A percentile compares a stretch with the other conserved stretches of the same genome.
Evolutionary conservation across 2,888 invertebrate genomes (phyloP).

Genomic region (Mylabris sibirica): DNA sequence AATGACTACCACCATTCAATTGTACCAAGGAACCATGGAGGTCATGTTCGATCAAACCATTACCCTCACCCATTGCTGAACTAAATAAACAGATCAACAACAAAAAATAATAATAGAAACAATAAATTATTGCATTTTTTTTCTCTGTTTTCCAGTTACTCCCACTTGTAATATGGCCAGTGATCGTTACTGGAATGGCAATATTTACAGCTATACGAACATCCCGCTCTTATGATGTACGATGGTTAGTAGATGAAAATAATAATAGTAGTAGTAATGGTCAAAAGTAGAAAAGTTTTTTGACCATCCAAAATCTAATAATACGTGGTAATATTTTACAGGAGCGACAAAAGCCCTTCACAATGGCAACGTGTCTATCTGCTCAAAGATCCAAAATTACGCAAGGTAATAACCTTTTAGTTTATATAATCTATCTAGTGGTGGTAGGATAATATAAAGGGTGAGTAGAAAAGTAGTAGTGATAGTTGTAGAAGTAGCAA

Average conservation of each 20-base stretch:
- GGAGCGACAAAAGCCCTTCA: slow-evolving; percentile 28
- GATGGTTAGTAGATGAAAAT: background rate
- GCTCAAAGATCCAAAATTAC: slow-evolving; percentile 42
- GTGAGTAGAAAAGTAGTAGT: background rate
- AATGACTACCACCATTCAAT: slow-evolving; percentile 64
- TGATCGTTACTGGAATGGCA: background rate
- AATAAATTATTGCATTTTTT: slow-evolving; percentile 19
- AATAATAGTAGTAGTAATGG: background rate
- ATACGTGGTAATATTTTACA: background rate
- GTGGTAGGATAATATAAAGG: background rate
- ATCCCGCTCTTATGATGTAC: background rate
- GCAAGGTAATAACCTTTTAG: slow-evolving; percentile 35
- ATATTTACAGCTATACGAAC: background rate
- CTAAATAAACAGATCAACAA: slow-evolving; percentile 53
- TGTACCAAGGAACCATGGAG: slow-evolving; percentile 59
- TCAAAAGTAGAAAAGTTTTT: background rate
- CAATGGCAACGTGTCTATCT: slow-evolving; percentile 42
- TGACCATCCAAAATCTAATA: background rate
- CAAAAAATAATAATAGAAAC: no score
- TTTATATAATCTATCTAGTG: background rate
- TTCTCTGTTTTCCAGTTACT: slow-evolving; percentile 28
- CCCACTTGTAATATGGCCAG: slow-evolving; percentile 6
- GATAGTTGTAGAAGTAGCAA: background rate
- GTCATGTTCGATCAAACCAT: slow-evolving; percentile 65
- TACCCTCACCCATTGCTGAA: slow-evolving; percentile 64